Percentiles rank a stretch among this genome's conserved stretches.
Evolutionary conservation across 2,113 vertebrate genomes (phyloP).

Genomic region (Thryonomys swinderianus): DNA sequence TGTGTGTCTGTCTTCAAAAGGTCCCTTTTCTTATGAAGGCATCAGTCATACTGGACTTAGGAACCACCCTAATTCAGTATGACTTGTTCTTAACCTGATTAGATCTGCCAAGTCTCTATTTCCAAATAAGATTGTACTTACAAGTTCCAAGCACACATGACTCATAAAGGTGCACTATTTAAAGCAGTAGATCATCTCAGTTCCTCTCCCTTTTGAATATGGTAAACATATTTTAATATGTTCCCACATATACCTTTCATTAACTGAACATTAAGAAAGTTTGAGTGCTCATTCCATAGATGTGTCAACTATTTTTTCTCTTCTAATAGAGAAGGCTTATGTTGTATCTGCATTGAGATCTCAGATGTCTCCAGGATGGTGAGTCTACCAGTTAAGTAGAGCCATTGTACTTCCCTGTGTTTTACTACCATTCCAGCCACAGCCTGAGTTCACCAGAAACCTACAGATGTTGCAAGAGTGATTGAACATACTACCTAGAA

Average conservation of each 20-base stretch:
- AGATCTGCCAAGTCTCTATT: not conserved
- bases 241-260: not conserved
- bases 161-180: not conserved
- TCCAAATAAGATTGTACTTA: not conserved
- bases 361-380: not conserved
- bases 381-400: not conserved
- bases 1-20: not conserved
- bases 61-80: not conserved
- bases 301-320: not conserved
- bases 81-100: not conserved
- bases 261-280: not conserved
- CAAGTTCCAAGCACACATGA: not conserved
- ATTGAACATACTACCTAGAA: not conserved
- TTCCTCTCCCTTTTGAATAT: slow-evolving; percentile 3
- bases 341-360: not conserved
- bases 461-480: not conserved
- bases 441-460: not conserved
- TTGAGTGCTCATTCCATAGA: not conserved
- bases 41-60: not conserved
- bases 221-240: not conserved
- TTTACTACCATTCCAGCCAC: not conserved
- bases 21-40: not conserved
- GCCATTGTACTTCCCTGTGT: not conserved
- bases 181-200: not conserved
- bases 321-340: not conserved